Evolutionary conservation across 2,888 invertebrate species (phyloP).

Genomic region (Drosophila helvetica): DNA sequence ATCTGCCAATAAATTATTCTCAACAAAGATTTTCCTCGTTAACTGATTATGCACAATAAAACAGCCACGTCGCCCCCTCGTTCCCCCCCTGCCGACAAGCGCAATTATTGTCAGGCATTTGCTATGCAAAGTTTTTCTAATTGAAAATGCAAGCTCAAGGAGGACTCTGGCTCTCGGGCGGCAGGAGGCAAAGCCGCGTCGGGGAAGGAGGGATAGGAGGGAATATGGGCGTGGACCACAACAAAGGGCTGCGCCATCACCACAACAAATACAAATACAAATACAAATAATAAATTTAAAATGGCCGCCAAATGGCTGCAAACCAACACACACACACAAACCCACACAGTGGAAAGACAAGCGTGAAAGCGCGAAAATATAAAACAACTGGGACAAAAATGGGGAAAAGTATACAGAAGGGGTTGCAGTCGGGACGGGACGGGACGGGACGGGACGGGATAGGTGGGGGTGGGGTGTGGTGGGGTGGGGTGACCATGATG

Average conservation of each 20-base stretch:
- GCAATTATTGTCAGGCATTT: slow-evolving; percentile 68
- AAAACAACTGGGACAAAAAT: slow-evolving; percentile 60
- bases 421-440: too few species aligned
- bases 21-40: slow-evolving; percentile 77
- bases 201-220: not conserved
- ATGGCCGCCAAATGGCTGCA: slow-evolving; percentile 70
- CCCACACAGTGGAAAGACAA: slow-evolving; percentile 48
- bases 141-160: slow-evolving; percentile 73
- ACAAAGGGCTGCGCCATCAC: slow-evolving; percentile 49
- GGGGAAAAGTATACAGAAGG: slow-evolving; percentile 6
- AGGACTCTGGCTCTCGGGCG: slow-evolving; percentile 10
- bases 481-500: slow-evolving; percentile 38
- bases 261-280: slow-evolving; percentile 53
- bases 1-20: slow-evolving; percentile 78
- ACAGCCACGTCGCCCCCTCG: slow-evolving; percentile 39
- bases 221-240: slow-evolving; percentile 41
- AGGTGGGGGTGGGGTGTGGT: not conserved
- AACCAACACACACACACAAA: slow-evolving; percentile 18
- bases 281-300: slow-evolving; percentile 77
- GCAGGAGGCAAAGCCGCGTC: slow-evolving; percentile 17
- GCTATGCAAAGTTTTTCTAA: slow-evolving; percentile 72
- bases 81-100: slow-evolving; percentile 27
- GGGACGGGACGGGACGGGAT: too few species aligned
- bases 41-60: slow-evolving; percentile 77
- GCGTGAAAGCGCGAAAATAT: slow-evolving; percentile 74